A percentile compares a stretch with the other conserved stretches of the same genome.
Conservation (phyloP, 2,113 vertebrate genomes). For the Spea bombifrons region DNA sequence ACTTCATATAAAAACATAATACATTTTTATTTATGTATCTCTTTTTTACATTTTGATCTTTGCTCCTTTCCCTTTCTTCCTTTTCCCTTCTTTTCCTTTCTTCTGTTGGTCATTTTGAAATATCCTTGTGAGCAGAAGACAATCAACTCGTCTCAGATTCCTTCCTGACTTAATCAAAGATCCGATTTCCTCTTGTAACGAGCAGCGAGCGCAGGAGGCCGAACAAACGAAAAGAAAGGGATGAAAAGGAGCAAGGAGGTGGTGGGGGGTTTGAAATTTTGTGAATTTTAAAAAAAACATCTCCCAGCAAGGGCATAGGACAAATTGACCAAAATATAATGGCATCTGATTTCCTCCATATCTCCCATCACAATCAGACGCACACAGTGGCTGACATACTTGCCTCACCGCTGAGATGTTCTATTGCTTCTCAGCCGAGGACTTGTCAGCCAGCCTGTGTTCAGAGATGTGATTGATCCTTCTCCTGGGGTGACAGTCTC, state of each 20-base stretch:
- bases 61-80: neutral
- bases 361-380: slow-evolving; percentile 15
- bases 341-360: slow-evolving; percentile 27
- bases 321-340: slow-evolving; percentile 29
- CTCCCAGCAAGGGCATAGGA: slow-evolving; percentile 16
- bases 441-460: neutral
- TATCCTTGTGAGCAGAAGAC: neutral
- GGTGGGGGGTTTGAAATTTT: neutral
- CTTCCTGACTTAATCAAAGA: neutral
- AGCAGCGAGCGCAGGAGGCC: too few relatives aligned
- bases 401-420: neutral
- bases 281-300: slow-evolving; percentile 15
- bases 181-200: too few relatives aligned
- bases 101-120: neutral
- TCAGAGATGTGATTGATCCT: slow-evolving; percentile 15
- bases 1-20: too few relatives aligned
- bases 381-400: neutral
- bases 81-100: neutral
- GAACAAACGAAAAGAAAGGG: neutral
- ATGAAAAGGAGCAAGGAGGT: neutral
- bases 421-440: neutral
- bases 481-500: slow-evolving; percentile 3
- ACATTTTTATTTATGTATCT: too few relatives aligned
- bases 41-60: neutral
- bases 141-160: neutral